These are phyloP conservation scores for Pycnomerus fuliginosus DNA, from an alignment of 2,888 invertebrate species.

Conservation along the genomic window DNA sequence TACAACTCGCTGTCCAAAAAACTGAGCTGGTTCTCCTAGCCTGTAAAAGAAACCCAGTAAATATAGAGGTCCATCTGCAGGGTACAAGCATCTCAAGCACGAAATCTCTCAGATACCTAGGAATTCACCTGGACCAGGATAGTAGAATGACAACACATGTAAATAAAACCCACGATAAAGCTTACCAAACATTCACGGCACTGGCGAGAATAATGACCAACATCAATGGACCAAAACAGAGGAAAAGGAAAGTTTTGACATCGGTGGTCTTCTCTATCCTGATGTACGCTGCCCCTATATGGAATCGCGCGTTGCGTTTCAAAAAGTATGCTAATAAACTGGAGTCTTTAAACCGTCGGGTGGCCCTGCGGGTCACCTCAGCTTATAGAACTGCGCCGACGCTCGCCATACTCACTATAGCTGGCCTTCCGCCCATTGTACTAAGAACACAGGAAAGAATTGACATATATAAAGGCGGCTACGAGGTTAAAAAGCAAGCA, in stretches of 20 bases:
- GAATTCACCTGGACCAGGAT: neutral
- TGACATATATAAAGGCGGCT: neutral
- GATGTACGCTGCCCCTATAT: conserved; percentile 1
- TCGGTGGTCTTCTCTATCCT: neutral
- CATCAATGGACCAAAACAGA: neutral
- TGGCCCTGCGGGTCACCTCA: conserved; percentile 1
- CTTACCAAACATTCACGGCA: neutral
- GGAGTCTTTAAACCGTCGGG: neutral
- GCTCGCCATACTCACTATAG: neutral
- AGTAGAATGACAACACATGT: neutral
- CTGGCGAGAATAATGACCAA: conserved; percentile 1
- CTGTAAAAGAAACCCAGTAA: neutral
- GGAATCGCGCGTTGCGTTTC: neutral
- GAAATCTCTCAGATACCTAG: neutral
- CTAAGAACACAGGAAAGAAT: neutral
- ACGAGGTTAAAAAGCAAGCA: neutral
- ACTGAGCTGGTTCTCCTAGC: neutral
- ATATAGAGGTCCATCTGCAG: neutral
- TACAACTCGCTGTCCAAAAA: neutral
- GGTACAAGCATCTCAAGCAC: neutral
- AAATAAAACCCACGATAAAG: neutral
- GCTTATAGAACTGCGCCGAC: conserved; percentile 6
- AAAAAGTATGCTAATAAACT: neutral
- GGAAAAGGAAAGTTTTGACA: neutral
- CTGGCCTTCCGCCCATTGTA: conserved; percentile 1